phyloP scores from a whole-genome alignment of 2,113 vertebrate species.

The Lamprotornis superbus region DNA sequence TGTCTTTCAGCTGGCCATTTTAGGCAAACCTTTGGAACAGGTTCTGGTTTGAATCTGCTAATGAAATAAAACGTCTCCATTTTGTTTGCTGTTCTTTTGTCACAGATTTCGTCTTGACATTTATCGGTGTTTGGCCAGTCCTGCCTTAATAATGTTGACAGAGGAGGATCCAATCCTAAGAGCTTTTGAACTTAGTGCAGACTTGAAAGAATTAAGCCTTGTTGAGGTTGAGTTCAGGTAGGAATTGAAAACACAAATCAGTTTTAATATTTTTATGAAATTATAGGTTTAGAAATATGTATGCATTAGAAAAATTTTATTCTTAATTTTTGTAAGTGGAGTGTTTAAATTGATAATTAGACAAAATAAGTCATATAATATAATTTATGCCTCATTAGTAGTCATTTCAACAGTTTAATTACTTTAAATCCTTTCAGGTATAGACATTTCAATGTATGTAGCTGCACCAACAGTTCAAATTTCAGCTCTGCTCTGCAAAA shows the following conservation, averaged over 20 bases:
- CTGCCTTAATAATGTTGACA: conserved; percentile 97
- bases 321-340: not conserved
- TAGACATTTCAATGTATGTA: not conserved
- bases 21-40: not conserved
- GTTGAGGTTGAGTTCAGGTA: conserved; percentile 99
- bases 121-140: conserved; percentile 96
- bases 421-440: not conserved
- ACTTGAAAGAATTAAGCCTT: conserved; percentile 95
- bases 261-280: not conserved
- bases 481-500: not conserved
- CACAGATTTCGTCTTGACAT: conserved; percentile 97
- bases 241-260: not conserved
- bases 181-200: conserved; percentile 96
- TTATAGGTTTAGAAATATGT: not conserved
- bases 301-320: not conserved
- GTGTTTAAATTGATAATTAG: not conserved
- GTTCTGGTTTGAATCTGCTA: not conserved
- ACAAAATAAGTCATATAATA: not conserved
- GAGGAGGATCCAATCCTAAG: conserved; percentile 97
- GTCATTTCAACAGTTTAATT: not conserved
- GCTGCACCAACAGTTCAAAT: not conserved
- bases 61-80: not conserved
- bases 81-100: not conserved
- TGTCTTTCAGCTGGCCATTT: not conserved
- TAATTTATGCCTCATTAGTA: not conserved